Evolutionary conservation across 2,113 vertebrate genomes (phyloP).

Genomic region (Pyxicephalus adspersus): DNA sequence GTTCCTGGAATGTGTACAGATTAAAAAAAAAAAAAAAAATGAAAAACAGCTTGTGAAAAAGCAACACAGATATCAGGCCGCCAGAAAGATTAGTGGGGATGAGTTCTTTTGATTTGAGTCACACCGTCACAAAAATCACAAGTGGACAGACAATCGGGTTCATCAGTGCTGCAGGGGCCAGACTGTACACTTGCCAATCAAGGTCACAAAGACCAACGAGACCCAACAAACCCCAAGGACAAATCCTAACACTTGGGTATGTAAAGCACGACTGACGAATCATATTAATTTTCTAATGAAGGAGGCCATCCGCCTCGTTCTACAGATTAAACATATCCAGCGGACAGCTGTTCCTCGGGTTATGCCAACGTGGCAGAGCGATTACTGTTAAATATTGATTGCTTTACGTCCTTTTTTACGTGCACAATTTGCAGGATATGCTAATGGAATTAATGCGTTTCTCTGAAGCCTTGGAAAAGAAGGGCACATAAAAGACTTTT

Average conservation of each 20-base stretch:
- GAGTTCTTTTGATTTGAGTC: background rate
- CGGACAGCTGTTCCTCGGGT: slow-evolving; percentile 3
- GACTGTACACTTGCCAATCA: background rate
- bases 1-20: background rate
- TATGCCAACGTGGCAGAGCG: background rate
- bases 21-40: too few species aligned
- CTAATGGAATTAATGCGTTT: background rate
- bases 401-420: too few species aligned
- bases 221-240: background rate
- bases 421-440: background rate
- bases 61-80: too few species aligned
- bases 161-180: background rate
- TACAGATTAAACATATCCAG: background rate
- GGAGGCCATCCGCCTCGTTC: background rate
- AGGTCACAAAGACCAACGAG: background rate
- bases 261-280: background rate
- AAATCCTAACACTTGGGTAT: background rate
- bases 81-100: background rate
- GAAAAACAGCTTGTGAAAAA: background rate
- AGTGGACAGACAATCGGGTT: background rate
- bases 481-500: too few species aligned
- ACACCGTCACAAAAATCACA: background rate
- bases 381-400: background rate
- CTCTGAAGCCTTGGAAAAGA: background rate
- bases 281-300: slow-evolving; percentile 14